Conservation (phyloP, 2,888 invertebrate species). For the Thereva nobilitata region DNA sequence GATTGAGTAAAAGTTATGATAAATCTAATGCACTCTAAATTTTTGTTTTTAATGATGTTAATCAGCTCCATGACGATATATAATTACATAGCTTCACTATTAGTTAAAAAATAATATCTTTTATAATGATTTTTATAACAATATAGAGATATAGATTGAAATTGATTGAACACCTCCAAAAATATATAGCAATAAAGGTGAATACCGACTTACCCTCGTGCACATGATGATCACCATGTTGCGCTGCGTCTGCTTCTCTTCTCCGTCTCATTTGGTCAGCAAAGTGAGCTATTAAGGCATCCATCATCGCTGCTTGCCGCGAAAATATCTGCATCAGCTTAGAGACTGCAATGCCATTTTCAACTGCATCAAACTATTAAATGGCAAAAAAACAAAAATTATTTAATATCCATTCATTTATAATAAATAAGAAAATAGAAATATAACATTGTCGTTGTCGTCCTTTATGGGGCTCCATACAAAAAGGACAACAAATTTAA, state of each 20-base stretch:
- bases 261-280: conserved; percentile 74
- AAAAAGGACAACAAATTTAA: no score
- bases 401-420: not conserved
- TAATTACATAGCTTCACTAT: no score
- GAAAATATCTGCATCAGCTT: conserved; percentile 62
- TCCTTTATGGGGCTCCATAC: no score
- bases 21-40: no score
- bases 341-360: conserved; percentile 58
- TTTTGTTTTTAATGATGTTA: no score
- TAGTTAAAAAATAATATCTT: no score
- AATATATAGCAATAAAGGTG: not conserved
- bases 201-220: conserved; percentile 55
- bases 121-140: no score
- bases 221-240: conserved; percentile 54
- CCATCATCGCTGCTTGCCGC: conserved; percentile 83
- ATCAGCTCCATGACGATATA: no score
- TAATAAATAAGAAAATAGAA: not conserved
- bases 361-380: conserved; percentile 57
- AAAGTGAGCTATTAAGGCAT: conserved; percentile 80
- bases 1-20: no score
- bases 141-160: no score
- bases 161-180: no score
- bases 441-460: no score
- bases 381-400: not conserved
- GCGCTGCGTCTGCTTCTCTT: conserved; percentile 58